Evolutionary conservation across 2,113 vertebrate species (phyloP), one percentile per base, ranked within the genome.

Genomic region (Electrona antarctica): DNA sequence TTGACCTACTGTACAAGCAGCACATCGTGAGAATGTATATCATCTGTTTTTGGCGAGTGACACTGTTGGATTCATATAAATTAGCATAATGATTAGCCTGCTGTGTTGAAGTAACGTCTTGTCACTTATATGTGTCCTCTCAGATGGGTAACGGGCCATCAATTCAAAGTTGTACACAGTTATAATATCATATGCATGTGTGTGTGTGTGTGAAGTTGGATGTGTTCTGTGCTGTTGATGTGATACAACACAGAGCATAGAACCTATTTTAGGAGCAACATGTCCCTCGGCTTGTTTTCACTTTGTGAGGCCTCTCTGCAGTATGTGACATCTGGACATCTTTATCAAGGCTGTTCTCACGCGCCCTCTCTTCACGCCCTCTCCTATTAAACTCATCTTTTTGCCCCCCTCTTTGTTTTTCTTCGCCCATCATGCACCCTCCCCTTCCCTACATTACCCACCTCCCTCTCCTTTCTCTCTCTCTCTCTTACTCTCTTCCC

Each of bases 181-280:
- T 81, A 72, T 78, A 55, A 49, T 56, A 49, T 3, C 7, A 6
- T 59, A 14, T n/a, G n/a, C n/a, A n/a, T n/a, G 68, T 29, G 13
- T 78, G 82, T 81, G 74, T 83, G 84, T 77, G 73, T 63, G 69
- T 67, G 41, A 11, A 4, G 6, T 14, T 13, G 13, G 49, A n/a
- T 51, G 58, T 28, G 13, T 14, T 50, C 33, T 59, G 63, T 54
- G 56, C 49, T 65, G 41, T 15, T 67, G 67, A 3, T 55, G 28
- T 58, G 77, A 71, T 58, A 13, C 62, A 69, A 45, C 52, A 41
- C n/a, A 1, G 48, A 21, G 29, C 7, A 51, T 62, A 2, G 12
- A 52, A 13, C 6, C 29, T 69, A 8, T 57, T 56, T 28, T 0
- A 33, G 7, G 8, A 60, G 8, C 33, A 41, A 41, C 33, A 41